Evolutionary conservation across 2,888 invertebrate species (phyloP), one percentile per base, ranked within the genome.

Genomic region (Drosophila histrio): DNA sequence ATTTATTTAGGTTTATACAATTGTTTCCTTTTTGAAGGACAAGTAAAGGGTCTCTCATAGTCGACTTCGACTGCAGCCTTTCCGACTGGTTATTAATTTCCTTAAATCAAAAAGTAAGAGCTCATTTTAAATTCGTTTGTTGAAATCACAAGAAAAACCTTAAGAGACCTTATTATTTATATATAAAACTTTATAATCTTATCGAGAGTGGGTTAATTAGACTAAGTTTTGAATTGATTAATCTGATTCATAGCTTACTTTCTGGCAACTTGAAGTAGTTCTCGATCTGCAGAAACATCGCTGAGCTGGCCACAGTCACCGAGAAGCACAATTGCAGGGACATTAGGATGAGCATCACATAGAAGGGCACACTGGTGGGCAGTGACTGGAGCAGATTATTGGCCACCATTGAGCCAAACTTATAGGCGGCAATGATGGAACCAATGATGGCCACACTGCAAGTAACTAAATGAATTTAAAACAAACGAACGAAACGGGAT

Each of bases 281-380:
- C 90, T 98, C 97, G 30, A 97, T 91, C 76, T 97, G 96, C 88
- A 97, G 95, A 88, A 96, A 96, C 17, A 97, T 93, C 0, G 97
- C 95, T 0, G 96, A 96, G 84, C 95, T 95, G 6, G 96, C 94
- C 3, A 97, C 94, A 0, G 95, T 96, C 70, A 95, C 95, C 3
- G 96, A 96, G 38, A 96, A 92, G 78, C 95, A 95, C 0, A 97
- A 93, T 89, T 97, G 97, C 21, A 96, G 81, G 0, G 96, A 95
- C 34, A 97, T 95, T 24, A 97, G 92, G 22, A 96, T 92, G 2
- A 96, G 94, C 53, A 96, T 94, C 62, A 95, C 91, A 86, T 95
- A 94, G 22, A 96, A 91, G 0, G 94, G 90, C 19, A 93, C 90
- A 24, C 95, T 94, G 4, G 94, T 92, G 8, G 96, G 95, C 58